A percentile compares a stretch with the other conserved stretches of the same genome.
These are phyloP conservation scores for Monochamus saltuarius DNA, from an alignment of 1,140 invertebrate species.

Conservation along the genomic window DNA sequence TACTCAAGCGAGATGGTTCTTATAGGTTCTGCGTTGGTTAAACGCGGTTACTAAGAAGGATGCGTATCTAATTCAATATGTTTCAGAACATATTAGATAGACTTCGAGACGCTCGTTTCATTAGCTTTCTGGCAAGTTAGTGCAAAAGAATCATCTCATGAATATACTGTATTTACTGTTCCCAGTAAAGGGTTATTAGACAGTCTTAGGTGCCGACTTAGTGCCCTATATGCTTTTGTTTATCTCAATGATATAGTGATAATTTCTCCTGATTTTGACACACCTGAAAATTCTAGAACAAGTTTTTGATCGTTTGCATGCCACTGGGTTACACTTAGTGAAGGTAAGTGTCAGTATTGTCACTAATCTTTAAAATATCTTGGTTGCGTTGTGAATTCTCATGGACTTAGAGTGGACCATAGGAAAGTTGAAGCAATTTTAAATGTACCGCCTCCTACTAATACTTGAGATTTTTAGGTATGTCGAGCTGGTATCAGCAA, in stretches of 20 bases:
- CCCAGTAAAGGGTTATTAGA: too few species aligned
- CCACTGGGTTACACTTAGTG: conserved; percentile 17
- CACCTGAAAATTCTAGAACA: conserved; percentile 6
- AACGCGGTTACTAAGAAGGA: not conserved
- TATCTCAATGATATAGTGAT: conserved; percentile 49
- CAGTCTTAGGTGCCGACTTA: conserved; percentile 10
- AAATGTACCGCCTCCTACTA: conserved; percentile 39
- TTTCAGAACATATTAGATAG: too few species aligned
- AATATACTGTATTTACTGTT: too few species aligned
- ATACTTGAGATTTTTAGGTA: conserved; percentile 21
- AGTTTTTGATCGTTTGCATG: conserved; percentile 21
- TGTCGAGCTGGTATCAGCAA: conserved; percentile 11
- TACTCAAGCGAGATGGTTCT: not conserved
- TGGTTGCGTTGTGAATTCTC: not conserved
- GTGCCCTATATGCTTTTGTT: conserved; percentile 26
- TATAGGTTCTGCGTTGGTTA: not conserved
- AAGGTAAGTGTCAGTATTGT: conserved; percentile 2
- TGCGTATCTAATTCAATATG: too few species aligned
- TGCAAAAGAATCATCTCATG: too few species aligned
- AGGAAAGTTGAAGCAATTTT: conserved; percentile 34
- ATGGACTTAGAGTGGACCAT: conserved; percentile 3
- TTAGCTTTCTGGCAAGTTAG: too few species aligned
- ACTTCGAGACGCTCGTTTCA: too few species aligned
- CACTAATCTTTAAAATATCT: not conserved
- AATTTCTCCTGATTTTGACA: conserved; percentile 29